Percentiles rank a stretch among this genome's conserved stretches.
Conservation (phyloP, 1,140 invertebrate species). For the Aphidius gifuensis region DNA sequence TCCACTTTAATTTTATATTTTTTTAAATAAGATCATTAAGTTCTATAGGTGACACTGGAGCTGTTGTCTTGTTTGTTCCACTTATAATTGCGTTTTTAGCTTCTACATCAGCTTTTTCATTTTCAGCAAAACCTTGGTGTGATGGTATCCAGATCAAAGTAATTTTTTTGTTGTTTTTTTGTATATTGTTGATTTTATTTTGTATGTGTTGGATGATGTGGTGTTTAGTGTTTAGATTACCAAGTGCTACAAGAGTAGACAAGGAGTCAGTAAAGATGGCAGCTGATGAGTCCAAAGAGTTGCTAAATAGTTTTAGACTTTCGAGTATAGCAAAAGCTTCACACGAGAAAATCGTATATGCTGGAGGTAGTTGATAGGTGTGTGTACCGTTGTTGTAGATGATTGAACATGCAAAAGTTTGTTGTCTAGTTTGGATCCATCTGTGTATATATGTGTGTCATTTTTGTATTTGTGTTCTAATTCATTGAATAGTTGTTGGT, state of each 20-base stretch:
- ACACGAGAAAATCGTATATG: background rate
- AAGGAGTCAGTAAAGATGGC: constrained; percentile 9
- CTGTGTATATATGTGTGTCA: background rate
- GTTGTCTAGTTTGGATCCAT: no score
- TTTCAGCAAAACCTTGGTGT: no score
- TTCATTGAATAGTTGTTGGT: background rate
- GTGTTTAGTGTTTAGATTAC: background rate
- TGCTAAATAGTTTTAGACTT: background rate
- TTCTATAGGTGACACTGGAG: no score
- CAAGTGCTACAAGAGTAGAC: background rate
- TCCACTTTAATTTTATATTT: no score
- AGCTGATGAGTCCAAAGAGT: background rate
- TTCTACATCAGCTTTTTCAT: no score
- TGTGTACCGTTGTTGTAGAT: no score
- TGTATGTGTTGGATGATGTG: background rate
- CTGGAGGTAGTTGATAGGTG: background rate
- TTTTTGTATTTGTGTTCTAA: background rate
- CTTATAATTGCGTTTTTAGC: no score
- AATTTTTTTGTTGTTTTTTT: background rate
- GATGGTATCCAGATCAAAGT: background rate
- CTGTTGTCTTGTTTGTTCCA: no score
- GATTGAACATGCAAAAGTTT: no score
- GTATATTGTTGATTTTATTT: background rate
- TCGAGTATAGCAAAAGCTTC: background rate
- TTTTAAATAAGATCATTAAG: no score